These are phyloP conservation scores for Myotis planiceps DNA, from an alignment of 2,797 vertebrate genomes.

Conservation along the genomic window DNA sequence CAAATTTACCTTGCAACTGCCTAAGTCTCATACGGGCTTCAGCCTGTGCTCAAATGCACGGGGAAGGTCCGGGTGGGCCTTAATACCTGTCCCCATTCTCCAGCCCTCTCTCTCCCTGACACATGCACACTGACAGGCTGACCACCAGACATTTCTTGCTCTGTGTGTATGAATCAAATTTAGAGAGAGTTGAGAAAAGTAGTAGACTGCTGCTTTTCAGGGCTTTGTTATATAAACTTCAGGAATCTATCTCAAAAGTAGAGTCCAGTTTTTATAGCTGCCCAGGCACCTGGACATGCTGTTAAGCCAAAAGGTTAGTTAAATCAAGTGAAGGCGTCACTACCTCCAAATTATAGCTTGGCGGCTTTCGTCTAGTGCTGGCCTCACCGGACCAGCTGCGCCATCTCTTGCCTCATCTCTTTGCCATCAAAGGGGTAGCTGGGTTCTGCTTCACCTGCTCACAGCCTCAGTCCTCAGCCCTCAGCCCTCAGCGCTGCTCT, in stretches of 20 bases:
- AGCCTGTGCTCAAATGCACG: neutral
- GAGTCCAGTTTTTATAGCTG: neutral
- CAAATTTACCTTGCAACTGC: neutral
- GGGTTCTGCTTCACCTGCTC: neutral
- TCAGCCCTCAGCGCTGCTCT: neutral
- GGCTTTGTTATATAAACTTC: neutral
- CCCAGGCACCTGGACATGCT: neutral
- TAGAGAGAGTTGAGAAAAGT: neutral
- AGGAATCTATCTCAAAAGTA: neutral
- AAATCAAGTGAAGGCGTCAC: neutral
- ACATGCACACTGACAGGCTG: accelerated
- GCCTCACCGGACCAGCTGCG: neutral
- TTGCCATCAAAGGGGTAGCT: neutral
- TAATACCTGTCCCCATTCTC: accelerated
- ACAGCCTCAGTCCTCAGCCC: too few species aligned
- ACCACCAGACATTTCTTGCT: neutral
- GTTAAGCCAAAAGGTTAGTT: neutral
- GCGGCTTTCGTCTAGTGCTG: neutral
- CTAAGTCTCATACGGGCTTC: neutral
- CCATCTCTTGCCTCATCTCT: neutral
- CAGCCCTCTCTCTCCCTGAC: neutral
- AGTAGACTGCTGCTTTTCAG: neutral
- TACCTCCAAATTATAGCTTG: neutral
- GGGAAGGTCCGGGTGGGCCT: neutral
- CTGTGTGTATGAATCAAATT: neutral